Base-by-base conservation (phyloP, 1,140 invertebrate species). In the Drosophila pectinifera region DNA sequence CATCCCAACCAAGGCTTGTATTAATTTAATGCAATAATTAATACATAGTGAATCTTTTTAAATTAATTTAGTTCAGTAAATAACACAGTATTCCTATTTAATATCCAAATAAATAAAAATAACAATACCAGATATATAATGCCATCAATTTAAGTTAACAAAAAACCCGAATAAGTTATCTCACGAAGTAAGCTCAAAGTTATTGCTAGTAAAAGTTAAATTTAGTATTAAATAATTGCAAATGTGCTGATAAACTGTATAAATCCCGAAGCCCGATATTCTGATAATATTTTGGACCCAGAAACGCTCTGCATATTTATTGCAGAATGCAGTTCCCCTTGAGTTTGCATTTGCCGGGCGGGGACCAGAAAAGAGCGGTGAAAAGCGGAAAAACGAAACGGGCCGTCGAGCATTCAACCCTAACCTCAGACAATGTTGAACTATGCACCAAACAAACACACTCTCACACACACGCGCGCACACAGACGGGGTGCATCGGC, bases 401-500 rank as follows among this genome's bases (percentile, higher is more conserved):
- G 51, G 42, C 63, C 62, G 48, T 78, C 63, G 82, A 80, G 61
- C 82, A 78, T 86, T 88, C 83, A 88, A 86, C 83, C 89, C 88
- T 91, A 91, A 91, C 89, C 89, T 91, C 89, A 89, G 89, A 91
- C 89, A 91, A 91, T 88, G 69, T 78, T 61, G 43, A 56, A 80
- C 58, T 63, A 80, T 63, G 55, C 62, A 70, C 64, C 58, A 62
- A 62, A 55, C 57, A 63, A 18, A 39, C 59, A 28, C 43, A 45
- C 41, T 26, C 28, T 4, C 28, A 20, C 39, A 63, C 18, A 41
- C 26, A 16, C 24, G 18, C 41, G 43, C 8, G 36, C 2, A 18
- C 42, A 48, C 31, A 28, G 31, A 62, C 58, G 49, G 65, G 34
- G 41, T 62, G 59, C 55, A 76, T 38, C 43, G 49, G 18, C 58